These are phyloP conservation scores for Tetragonula carbonaria DNA, from an alignment of 2,888 invertebrate genomes.

Conservation along the genomic window DNA sequence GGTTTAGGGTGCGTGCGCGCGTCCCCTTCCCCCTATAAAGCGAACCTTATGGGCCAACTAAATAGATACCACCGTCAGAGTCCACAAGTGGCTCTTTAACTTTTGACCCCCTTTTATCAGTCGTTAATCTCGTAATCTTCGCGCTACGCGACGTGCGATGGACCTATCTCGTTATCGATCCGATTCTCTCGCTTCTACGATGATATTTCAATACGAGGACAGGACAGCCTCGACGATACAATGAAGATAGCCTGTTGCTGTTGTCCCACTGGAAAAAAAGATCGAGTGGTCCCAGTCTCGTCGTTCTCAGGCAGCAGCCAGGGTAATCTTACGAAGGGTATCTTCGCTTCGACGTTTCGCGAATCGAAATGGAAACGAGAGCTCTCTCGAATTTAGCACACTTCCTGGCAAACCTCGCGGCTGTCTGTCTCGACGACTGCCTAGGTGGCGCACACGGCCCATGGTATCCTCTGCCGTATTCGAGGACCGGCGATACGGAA, in stretches of 20 bases:
- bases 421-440: slow-evolving; percentile 23
- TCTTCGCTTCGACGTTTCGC: slow-evolving; percentile 37
- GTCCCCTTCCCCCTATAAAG: slow-evolving; percentile 78
- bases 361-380: slow-evolving; percentile 69
- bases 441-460: neutral
- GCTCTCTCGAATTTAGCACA: slow-evolving; percentile 66
- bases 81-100: slow-evolving; percentile 85
- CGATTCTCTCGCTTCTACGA: neutral
- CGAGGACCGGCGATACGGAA: neutral
- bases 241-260: neutral
- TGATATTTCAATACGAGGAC: neutral
- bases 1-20: slow-evolving; percentile 76
- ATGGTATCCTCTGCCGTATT: neutral
- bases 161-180: neutral
- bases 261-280: slow-evolving; percentile 40
- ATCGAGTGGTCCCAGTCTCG: slow-evolving; percentile 26
- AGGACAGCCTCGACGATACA: neutral
- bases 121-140: slow-evolving; percentile 82
- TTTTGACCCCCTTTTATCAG: slow-evolving; percentile 83
- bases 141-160: slow-evolving; percentile 36
- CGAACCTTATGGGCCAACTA: slow-evolving; percentile 84
- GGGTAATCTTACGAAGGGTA: slow-evolving; percentile 44
- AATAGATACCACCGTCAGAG: slow-evolving; percentile 83
- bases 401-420: slow-evolving; percentile 24
- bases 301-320: neutral